A percentile compares a stretch with the other conserved stretches of the same genome.
phyloP scores from a whole-genome alignment of 2,113 vertebrate genomes.

The Emydocephalus ijimae region DNA sequence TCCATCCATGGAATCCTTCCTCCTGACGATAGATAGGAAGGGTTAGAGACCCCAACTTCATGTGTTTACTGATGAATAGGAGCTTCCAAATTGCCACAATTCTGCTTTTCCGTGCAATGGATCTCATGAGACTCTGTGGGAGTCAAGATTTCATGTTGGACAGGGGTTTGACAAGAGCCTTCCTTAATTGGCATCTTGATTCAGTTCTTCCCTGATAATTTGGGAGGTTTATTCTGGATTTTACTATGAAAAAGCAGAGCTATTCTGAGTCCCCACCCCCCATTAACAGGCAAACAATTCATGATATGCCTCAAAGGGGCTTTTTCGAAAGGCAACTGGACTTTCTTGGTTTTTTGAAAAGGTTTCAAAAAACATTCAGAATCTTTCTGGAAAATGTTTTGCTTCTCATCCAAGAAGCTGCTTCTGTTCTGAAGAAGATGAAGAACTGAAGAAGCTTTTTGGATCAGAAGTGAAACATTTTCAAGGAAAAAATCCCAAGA shows the following conservation, averaged over 20 bases:
- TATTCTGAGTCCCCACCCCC: background rate
- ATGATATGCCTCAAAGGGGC: background rate
- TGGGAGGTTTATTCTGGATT: background rate
- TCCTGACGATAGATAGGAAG: background rate
- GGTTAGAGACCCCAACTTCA: background rate
- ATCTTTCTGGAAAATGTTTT: too few relatives aligned
- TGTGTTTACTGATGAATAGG: background rate
- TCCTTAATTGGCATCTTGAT: background rate
- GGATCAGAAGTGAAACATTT: too few relatives aligned
- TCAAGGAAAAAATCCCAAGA: too few relatives aligned
- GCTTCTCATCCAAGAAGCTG: too few relatives aligned
- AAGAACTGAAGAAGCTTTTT: too few relatives aligned
- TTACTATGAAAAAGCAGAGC: background rate
- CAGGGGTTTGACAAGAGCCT: background rate
- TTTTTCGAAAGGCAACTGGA: too few relatives aligned
- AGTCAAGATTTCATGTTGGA: background rate
- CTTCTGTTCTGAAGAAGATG: too few relatives aligned
- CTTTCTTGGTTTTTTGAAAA: too few relatives aligned
- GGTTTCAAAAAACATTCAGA: too few relatives aligned
- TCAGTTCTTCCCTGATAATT: background rate
- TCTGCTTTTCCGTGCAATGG: background rate
- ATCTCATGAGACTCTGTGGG: background rate
- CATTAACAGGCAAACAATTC: background rate
- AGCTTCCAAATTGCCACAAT: background rate
- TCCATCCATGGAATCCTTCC: background rate